These are phyloP conservation scores for Andricus quercusramuli DNA, from an alignment of 2,888 invertebrate genomes.

Conservation along the genomic window DNA sequence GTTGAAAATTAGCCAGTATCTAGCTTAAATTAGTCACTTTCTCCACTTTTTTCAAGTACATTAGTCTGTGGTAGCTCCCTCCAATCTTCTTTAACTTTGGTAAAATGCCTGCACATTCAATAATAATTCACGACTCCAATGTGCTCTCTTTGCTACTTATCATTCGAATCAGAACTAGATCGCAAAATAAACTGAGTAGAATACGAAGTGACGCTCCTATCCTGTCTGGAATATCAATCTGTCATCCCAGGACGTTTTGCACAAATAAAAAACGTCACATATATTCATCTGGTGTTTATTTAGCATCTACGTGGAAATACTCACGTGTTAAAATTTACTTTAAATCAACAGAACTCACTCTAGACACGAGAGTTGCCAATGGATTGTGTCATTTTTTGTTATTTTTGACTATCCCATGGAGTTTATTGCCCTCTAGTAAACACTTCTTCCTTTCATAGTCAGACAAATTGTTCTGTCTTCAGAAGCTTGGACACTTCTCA, in stretches of 20 bases:
- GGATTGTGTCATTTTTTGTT: constrained; percentile 5
- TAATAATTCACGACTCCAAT: not conserved
- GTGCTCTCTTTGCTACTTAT: not conserved
- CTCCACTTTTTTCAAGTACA: no score
- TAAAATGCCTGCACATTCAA: not conserved
- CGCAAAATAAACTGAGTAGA: constrained; percentile 30
- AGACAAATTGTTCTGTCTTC: not conserved
- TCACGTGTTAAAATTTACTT: constrained; percentile 13
- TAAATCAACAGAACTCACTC: not conserved
- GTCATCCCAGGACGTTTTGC: constrained; percentile 16
- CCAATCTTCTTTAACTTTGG: not conserved
- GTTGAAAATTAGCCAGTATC: no score
- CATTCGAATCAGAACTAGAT: constrained; percentile 2
- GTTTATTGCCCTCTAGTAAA: constrained; percentile 9
- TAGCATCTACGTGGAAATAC: constrained; percentile 20
- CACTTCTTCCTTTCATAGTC: not conserved
- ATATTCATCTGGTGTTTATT: constrained; percentile 24
- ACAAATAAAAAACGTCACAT: constrained; percentile 9
- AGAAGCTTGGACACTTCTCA: not conserved
- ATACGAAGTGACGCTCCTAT: constrained; percentile 7
- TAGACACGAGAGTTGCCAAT: constrained; percentile 14
- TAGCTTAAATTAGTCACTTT: no score
- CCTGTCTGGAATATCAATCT: constrained; percentile 12
- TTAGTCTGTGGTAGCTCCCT: no score
- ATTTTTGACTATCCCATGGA: not conserved